A percentile compares a stretch with the other conserved stretches of the same genome.
These are phyloP conservation scores for Laticauda colubrina DNA, from an alignment of 2,113 vertebrate genomes.

Conservation along the genomic window DNA sequence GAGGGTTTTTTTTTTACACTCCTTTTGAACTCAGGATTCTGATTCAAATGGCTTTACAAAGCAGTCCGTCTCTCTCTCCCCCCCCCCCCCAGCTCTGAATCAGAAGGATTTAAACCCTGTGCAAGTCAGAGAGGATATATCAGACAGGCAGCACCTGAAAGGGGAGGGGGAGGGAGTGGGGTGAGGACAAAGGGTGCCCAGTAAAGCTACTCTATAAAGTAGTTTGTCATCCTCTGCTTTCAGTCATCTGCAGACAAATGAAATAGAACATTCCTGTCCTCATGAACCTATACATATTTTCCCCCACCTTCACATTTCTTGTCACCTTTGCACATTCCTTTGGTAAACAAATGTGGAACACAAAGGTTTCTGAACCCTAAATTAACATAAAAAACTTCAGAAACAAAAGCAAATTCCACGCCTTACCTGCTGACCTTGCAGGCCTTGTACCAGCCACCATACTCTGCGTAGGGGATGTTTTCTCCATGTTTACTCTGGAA, in stretches of 20 bases:
- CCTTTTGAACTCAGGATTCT: background rate
- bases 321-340: background rate
- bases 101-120: background rate
- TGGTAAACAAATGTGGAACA: background rate
- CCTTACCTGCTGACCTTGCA: slow-evolving; percentile 97
- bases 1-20: background rate
- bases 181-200: background rate
- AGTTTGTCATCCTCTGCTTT: background rate
- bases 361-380: background rate
- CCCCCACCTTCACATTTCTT: background rate
- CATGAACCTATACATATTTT: background rate
- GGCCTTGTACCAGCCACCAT: slow-evolving; percentile 98
- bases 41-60: background rate
- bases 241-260: background rate
- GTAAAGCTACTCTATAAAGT: background rate
- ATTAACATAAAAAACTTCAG: background rate
- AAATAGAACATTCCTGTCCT: background rate
- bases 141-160: background rate
- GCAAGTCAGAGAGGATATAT: background rate
- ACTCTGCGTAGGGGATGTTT: slow-evolving; percentile 87
- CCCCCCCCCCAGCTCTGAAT: background rate
- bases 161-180: background rate
- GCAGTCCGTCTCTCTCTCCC: background rate
- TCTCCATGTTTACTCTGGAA: slow-evolving; percentile 87
- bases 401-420: background rate